Evolutionary conservation across 2,797 vertebrate genomes (phyloP).

Genomic region (Intellagama lesueurii): DNA sequence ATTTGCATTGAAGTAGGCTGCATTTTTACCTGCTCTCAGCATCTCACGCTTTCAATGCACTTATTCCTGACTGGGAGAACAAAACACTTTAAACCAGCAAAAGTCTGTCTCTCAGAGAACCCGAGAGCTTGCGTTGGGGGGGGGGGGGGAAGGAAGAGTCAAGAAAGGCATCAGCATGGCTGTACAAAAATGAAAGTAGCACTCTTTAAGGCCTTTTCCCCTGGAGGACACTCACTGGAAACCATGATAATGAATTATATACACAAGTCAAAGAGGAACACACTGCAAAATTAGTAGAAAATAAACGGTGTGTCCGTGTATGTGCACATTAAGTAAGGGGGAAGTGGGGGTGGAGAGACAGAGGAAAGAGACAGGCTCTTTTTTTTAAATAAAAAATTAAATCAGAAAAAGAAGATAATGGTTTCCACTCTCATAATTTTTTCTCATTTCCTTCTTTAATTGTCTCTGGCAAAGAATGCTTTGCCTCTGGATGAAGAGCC

Average conservation of each 20-base stretch:
- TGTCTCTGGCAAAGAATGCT: neutral
- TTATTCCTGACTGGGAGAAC: neutral
- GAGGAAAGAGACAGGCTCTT: neutral
- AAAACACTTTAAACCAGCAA: slow-evolving; percentile 13
- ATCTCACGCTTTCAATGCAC: neutral
- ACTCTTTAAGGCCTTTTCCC: neutral
- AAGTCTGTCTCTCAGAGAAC: neutral
- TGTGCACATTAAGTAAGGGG: neutral
- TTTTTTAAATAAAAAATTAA: neutral
- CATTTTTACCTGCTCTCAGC: neutral
- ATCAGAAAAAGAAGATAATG: neutral
- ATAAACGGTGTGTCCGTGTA: too few species aligned
- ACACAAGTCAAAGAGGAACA: neutral
- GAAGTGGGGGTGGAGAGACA: neutral
- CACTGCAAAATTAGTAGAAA: neutral
- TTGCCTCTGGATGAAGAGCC: too few species aligned
- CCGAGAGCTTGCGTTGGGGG: neutral
- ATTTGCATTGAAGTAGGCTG: neutral
- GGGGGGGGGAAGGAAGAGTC: neutral
- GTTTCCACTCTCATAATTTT: neutral
- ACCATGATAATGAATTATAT: neutral
- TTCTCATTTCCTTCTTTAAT: neutral
- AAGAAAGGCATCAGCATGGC: neutral
- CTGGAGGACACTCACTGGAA: neutral
- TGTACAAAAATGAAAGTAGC: neutral